Conservation (phyloP, 2,113 vertebrate genomes). For the Indri indri region DNA sequence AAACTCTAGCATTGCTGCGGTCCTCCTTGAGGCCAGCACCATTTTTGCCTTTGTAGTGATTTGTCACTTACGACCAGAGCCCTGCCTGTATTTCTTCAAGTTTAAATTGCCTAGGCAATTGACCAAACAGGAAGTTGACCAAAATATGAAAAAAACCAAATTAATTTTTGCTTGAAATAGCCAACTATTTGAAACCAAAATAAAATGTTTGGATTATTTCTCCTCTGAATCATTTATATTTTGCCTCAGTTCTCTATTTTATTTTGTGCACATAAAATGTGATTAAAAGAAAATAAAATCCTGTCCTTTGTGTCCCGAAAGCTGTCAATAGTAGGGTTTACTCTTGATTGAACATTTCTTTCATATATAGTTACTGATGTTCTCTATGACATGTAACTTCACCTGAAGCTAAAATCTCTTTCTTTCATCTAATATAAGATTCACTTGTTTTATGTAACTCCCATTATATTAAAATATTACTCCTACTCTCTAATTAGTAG, state of each 20-base stretch:
- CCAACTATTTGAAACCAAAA: neutral
- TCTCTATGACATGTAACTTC: slow-evolving; percentile 23
- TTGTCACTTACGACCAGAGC: neutral
- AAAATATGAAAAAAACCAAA: neutral
- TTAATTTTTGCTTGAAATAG: slow-evolving; percentile 23
- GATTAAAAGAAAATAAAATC: slow-evolving; percentile 31
- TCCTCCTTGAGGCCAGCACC: neutral
- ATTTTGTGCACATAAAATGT: neutral
- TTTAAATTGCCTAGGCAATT: neutral
- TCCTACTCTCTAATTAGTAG: neutral
- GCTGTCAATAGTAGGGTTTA: neutral
- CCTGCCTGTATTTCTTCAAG: neutral
- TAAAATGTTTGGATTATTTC: neutral
- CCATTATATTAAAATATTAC: neutral
- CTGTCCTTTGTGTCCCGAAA: neutral
- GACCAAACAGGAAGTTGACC: neutral
- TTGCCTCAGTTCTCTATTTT: neutral
- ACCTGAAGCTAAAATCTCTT: neutral
- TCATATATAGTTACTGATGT: neutral
- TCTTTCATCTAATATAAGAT: neutral
- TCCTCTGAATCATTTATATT: neutral
- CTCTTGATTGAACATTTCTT: neutral
- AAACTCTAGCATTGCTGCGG: neutral
- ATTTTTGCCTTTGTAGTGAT: neutral
- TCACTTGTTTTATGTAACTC: slow-evolving; percentile 1